Evolutionary conservation across 2,113 vertebrate genomes (phyloP).

Genomic region (Syngnathoides biaculeatus): DNA sequence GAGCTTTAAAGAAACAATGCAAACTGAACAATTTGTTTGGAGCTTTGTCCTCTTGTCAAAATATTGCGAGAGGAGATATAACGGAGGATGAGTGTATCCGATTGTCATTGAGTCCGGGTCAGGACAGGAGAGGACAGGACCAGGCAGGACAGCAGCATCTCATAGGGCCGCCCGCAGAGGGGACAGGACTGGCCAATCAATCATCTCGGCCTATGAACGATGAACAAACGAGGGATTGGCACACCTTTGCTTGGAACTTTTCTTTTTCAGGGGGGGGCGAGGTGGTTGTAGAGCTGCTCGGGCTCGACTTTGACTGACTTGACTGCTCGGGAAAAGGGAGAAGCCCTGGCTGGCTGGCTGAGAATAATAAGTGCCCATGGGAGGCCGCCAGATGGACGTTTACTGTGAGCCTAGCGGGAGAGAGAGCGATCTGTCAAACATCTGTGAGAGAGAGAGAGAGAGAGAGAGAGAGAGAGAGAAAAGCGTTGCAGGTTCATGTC

Average conservation of each 20-base stretch:
- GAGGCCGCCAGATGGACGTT: constrained; percentile 77
- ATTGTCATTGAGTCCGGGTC: neutral
- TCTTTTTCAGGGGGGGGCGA: constrained; percentile 15
- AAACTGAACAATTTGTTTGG: neutral
- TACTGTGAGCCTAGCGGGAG: constrained; percentile 70
- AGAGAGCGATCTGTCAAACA: constrained; percentile 72
- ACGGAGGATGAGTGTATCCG: neutral
- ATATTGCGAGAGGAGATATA: neutral
- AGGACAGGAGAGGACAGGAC: neutral
- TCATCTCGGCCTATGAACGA: constrained; percentile 27
- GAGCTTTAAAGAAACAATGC: neutral
- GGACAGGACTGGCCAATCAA: constrained; percentile 32
- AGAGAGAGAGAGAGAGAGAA: too few relatives aligned
- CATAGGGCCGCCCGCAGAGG: constrained; percentile 29
- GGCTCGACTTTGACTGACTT: constrained; percentile 57
- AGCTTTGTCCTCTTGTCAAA: too few relatives aligned
- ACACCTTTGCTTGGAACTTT: constrained; percentile 8
- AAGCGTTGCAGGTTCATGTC: constrained; percentile 59
- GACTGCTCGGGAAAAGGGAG: constrained; percentile 59
- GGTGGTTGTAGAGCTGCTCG: constrained; percentile 31
- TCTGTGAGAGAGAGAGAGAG: too few relatives aligned
- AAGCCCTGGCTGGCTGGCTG: constrained; percentile 73
- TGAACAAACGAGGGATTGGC: constrained; percentile 11
- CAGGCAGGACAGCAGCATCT: constrained; percentile 40
- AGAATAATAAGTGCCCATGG: constrained; percentile 76